These are phyloP conservation scores for Lophotriccus pileatus DNA, from an alignment of 2,797 vertebrate genomes.

Conservation along the genomic window DNA sequence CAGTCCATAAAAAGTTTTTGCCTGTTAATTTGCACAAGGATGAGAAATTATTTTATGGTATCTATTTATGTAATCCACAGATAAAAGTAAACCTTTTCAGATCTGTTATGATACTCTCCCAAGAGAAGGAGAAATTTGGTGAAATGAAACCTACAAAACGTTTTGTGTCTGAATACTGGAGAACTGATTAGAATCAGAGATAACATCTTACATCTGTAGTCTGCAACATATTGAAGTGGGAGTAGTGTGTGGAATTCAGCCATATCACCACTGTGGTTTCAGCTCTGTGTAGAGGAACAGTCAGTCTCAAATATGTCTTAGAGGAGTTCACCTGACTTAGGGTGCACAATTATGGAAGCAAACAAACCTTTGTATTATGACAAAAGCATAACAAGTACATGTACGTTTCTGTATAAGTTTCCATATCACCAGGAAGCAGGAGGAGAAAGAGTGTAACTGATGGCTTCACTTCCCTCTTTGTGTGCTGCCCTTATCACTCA, in stretches of 20 bases:
- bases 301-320: rapidly evolving
- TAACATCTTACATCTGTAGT: not conserved
- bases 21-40: not conserved
- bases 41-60: not conserved
- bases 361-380: not conserved
- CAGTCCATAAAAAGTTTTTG: not conserved
- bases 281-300: rapidly evolving
- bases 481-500: not conserved
- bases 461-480: not conserved
- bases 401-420: not conserved
- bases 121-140: not conserved
- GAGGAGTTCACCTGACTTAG: not conserved
- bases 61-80: not conserved
- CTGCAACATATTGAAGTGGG: not conserved
- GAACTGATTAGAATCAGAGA: not conserved
- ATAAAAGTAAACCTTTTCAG: not conserved
- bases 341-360: rapidly evolving
- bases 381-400: not conserved
- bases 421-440: not conserved
- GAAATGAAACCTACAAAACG: not conserved
- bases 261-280: not conserved
- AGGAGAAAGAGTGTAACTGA: not conserved
- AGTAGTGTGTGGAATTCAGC: not conserved
- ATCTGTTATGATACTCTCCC: not conserved
- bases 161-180: not conserved